These are phyloP conservation scores for Drosophila ironensis DNA, from an alignment of 1,140 invertebrate species.

Conservation along the genomic window DNA sequence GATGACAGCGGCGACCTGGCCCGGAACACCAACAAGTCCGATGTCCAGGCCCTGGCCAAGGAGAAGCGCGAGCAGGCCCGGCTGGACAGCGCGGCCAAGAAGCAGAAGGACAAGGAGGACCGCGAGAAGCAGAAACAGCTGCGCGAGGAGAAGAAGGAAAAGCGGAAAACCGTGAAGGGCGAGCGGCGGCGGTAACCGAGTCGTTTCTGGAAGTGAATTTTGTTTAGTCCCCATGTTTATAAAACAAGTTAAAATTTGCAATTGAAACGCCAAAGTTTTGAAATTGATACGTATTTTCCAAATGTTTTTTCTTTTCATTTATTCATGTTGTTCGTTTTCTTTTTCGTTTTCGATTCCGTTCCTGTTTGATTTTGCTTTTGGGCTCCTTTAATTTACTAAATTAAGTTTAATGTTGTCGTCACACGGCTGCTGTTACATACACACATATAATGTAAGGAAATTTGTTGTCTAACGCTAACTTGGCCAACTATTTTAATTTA, in stretches of 20 bases:
- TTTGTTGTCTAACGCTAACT: slow-evolving; percentile 46
- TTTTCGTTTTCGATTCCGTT: slow-evolving; percentile 34
- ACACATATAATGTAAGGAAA: slow-evolving; percentile 11
- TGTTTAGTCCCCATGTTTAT: slow-evolving; percentile 5
- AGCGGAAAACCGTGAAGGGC: slow-evolving; percentile 92
- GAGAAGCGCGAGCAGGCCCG: slow-evolving; percentile 90
- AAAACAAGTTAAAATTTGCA: slow-evolving; percentile 20
- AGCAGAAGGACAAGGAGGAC: slow-evolving; percentile 94
- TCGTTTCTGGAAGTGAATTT: neutral
- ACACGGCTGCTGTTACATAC: slow-evolving; percentile 24
- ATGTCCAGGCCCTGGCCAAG: slow-evolving; percentile 88
- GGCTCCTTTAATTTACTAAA: slow-evolving; percentile 58
- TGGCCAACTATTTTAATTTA: slow-evolving; percentile 44
- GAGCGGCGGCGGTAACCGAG: slow-evolving; percentile 91
- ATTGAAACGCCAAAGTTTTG: slow-evolving; percentile 28
- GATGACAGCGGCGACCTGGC: slow-evolving; percentile 82
- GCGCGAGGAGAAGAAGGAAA: slow-evolving; percentile 93
- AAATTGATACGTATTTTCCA: slow-evolving; percentile 14
- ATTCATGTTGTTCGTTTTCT: slow-evolving; percentile 6
- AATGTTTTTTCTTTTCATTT: slow-evolving; percentile 14
- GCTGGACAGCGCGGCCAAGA: slow-evolving; percentile 90
- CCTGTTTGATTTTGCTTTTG: slow-evolving; percentile 10
- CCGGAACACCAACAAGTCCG: slow-evolving; percentile 90
- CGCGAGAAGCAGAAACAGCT: slow-evolving; percentile 91
- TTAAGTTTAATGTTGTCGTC: slow-evolving; percentile 55